Conservation (phyloP, 1,140 invertebrate species). For the Drosophila asahinai region DNA sequence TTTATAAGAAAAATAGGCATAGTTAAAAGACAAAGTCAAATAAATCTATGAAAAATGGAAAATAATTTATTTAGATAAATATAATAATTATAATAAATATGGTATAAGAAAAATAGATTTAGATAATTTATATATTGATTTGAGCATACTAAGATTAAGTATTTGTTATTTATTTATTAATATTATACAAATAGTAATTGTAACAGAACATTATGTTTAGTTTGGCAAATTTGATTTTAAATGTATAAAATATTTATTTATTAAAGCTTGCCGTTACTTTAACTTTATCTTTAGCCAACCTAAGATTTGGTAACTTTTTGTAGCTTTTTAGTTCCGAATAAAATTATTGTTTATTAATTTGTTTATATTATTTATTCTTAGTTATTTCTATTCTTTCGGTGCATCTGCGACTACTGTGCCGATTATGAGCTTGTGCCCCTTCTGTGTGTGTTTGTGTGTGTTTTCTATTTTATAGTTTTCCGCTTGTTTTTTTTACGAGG, state of each 20-base stretch:
- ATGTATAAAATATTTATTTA: not conserved
- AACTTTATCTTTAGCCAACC: not conserved
- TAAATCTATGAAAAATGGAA: not conserved
- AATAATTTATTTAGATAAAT: not conserved
- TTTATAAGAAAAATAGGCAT: not conserved
- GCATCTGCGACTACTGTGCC: constrained; percentile 36
- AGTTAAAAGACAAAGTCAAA: not conserved
- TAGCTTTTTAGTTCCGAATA: too few species aligned
- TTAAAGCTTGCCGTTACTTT: not conserved
- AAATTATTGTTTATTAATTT: not conserved
- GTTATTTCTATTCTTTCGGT: constrained; percentile 33
- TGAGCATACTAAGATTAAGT: not conserved
- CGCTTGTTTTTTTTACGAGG: constrained; percentile 74
- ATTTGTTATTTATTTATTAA: not conserved
- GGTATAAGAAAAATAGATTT: too few species aligned
- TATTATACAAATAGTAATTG: not conserved
- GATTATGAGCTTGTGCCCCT: constrained; percentile 35
- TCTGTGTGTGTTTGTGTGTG: constrained; percentile 38
- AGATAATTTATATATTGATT: not conserved
- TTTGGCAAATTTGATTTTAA: not conserved
- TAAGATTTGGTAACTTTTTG: too few species aligned
- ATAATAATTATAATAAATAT: too few species aligned
- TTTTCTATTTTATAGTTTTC: constrained; percentile 83
- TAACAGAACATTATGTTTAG: too few species aligned
- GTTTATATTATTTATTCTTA: not conserved